These are phyloP conservation scores for Amphipyra berbera DNA, from an alignment of 2,888 invertebrate species.

Conservation along the genomic window DNA sequence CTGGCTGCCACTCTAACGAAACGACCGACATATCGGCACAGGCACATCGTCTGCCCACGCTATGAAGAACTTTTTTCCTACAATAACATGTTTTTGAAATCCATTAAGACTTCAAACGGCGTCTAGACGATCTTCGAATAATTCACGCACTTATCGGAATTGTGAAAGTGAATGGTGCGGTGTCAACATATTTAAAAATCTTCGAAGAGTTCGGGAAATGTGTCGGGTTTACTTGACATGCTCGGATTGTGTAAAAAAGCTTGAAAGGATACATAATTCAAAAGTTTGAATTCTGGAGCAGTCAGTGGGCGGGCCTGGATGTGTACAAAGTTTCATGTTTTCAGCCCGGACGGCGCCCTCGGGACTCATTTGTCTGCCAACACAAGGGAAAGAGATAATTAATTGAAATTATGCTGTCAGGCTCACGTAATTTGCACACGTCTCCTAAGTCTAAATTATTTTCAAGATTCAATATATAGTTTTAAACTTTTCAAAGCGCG, in stretches of 20 bases:
- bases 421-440: conserved; percentile 67
- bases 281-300: conserved; percentile 70
- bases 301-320: conserved; percentile 70
- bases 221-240: conserved; percentile 66
- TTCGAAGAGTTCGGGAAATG: conserved; percentile 62
- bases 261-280: conserved; percentile 82
- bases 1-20: conserved; percentile 67
- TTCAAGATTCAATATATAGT: conserved; percentile 32
- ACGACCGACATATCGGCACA: conserved; percentile 58
- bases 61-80: conserved; percentile 42
- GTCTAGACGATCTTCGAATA: conserved; percentile 33
- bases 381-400: conserved; percentile 80
- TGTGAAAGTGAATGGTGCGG: conserved; percentile 14
- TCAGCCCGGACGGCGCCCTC: conserved; percentile 74
- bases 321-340: conserved; percentile 82
- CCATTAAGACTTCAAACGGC: conserved; percentile 35
- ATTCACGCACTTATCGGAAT: conserved; percentile 24
- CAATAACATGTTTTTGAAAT: conserved; percentile 34
- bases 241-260: conserved; percentile 73
- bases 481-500: conserved; percentile 15
- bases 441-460: conserved; percentile 57
- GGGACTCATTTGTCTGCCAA: conserved; percentile 81
- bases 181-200: conserved; percentile 51
- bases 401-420: conserved; percentile 82
- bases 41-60: conserved; percentile 31